Conservation (phyloP, 2,797 vertebrate species). For the Trachops cirrhosus region DNA sequence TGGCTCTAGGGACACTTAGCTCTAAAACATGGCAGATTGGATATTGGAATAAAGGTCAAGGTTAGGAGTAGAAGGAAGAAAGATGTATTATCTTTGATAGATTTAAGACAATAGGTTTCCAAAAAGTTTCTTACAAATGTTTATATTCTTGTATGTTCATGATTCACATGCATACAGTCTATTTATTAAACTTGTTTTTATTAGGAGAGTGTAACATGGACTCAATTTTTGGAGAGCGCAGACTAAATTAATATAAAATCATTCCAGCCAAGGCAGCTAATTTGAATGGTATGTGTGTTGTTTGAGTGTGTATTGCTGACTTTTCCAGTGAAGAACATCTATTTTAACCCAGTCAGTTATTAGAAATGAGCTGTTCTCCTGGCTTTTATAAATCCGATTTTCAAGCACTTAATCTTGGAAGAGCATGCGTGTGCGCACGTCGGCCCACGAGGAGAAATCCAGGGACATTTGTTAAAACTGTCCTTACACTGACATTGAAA, state of each 20-base stretch:
- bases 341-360: slow-evolving; percentile 4
- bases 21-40: not conserved
- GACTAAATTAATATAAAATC: slow-evolving; percentile 28
- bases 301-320: not conserved
- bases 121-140: not conserved
- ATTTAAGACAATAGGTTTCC: not conserved
- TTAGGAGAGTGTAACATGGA: not conserved
- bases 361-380: slow-evolving; percentile 23
- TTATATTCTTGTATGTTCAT: not conserved
- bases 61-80: not conserved
- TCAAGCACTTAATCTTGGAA: not conserved
- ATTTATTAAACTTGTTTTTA: slow-evolving; percentile 30
- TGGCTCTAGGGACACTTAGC: not conserved
- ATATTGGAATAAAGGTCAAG: not conserved
- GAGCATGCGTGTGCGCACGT: not conserved
- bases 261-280: not conserved
- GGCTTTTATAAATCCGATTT: slow-evolving; percentile 50
- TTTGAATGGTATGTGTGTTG: slow-evolving; percentile 42
- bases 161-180: not conserved
- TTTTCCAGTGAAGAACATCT: slow-evolving; percentile 22
- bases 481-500: not conserved
- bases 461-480: not conserved
- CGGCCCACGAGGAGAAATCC: not conserved
- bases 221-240: slow-evolving; percentile 10
- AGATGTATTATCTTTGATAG: not conserved